Evolutionary conservation across 2,888 invertebrate genomes (phyloP).

Genomic region (Drosophila pseudotalamancana): DNA sequence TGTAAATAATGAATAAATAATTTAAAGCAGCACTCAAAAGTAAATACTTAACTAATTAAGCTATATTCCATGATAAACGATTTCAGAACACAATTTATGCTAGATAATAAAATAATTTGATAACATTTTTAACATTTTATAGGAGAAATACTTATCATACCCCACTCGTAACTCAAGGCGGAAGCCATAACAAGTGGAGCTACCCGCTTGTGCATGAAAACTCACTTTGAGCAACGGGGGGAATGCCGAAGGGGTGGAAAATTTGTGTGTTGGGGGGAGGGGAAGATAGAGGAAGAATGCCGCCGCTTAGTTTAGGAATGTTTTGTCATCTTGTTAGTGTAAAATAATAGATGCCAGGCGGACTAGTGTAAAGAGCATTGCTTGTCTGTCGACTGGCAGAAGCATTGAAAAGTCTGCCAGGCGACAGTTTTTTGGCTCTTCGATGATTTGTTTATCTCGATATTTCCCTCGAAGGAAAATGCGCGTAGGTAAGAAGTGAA

Average conservation of each 20-base stretch:
- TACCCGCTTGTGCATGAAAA: slow-evolving; percentile 47
- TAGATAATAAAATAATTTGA: background rate
- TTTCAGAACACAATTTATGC: background rate
- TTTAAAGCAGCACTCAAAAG: no score
- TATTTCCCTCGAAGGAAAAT: slow-evolving; percentile 22
- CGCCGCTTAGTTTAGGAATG: slow-evolving; percentile 59
- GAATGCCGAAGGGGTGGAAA: background rate
- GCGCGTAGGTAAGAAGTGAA: slow-evolving; percentile 43
- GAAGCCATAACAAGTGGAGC: slow-evolving; percentile 29
- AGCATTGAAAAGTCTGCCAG: slow-evolving; percentile 8
- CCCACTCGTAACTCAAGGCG: background rate
- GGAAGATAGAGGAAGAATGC: slow-evolving; percentile 30
- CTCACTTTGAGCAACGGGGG: slow-evolving; percentile 52
- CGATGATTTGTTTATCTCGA: slow-evolving; percentile 33
- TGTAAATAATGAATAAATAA: no score
- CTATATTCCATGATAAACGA: no score
- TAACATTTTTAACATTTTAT: background rate
- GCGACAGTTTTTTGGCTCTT: slow-evolving; percentile 35
- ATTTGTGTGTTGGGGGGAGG: background rate
- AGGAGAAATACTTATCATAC: background rate
- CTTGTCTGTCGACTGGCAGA: background rate
- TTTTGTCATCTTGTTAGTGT: slow-evolving; percentile 66
- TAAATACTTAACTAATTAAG: no score
- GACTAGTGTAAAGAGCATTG: background rate
- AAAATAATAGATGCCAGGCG: slow-evolving; percentile 62